Conservation (phyloP, 2,888 invertebrate species). For the Plebejus melissa region DNA sequence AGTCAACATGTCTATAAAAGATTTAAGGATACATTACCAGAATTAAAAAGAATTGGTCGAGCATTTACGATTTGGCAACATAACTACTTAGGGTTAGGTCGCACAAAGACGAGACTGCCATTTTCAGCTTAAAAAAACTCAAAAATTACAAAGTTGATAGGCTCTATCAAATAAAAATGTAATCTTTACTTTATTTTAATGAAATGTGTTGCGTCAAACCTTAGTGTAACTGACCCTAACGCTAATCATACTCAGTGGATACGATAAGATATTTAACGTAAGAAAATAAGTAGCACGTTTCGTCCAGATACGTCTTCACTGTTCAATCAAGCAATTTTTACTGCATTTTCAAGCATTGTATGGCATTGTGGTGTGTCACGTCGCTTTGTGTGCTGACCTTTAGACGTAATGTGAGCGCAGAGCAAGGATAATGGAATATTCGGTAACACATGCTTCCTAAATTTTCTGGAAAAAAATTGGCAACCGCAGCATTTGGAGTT, state of each 20-base stretch:
- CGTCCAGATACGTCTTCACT: neutral
- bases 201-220: too few species aligned
- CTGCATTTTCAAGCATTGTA: neutral
- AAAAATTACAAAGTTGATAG: too few species aligned
- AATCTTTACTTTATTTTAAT: too few species aligned
- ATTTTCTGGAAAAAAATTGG: conserved; percentile 26
- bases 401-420: neutral
- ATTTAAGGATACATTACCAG: neutral
- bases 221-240: too few species aligned
- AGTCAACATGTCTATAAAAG: neutral
- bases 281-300: neutral
- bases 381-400: neutral
- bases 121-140: too few species aligned
- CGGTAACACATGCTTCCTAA: conserved; percentile 10
- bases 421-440: conserved; percentile 23
- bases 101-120: neutral
- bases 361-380: neutral
- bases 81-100: neutral
- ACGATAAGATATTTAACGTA: too few species aligned
- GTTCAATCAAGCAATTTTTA: neutral
- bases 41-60: neutral
- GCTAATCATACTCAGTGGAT: neutral
- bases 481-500: conserved; percentile 32
- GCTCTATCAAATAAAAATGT: too few species aligned
- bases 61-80: neutral